Evolutionary conservation across 2,797 vertebrate species (phyloP), one percentile per base, ranked within the genome.

Genomic region (Enteromius fasciolatus): DNA sequence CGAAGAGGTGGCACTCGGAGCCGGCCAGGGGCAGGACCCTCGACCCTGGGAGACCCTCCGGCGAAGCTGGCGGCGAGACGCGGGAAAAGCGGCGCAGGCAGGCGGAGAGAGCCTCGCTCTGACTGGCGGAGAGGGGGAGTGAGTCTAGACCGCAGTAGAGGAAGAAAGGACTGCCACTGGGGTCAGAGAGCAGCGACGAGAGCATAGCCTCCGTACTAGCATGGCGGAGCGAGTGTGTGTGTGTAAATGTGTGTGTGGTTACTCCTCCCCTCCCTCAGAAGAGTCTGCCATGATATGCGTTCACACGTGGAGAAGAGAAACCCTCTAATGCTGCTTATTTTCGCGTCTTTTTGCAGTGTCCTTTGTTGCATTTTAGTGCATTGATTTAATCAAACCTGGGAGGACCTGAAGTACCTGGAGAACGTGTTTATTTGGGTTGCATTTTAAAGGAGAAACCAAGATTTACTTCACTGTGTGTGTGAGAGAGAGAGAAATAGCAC

Each of bases 1-100:
- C 89, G 88, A 90, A 91, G 90, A 46, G 87, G 89, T 83, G 87
- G 85, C 76, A 89, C 92, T 92, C 91, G 92, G 93, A 88, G 94
- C 92, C 91, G 92, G 91, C 90, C 78, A 46, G 93, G 97, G 96
- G 95, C 95, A 95, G 94, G 95, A 97, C 96, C 96, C 97, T 95
- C 96, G 96, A 97, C 96, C 97, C 95, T 92, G 91, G 90, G 94
- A 94, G 95, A 95, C 94, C 96, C 68, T 93, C 93, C 91, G 89
- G 93, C 92, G 91, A 92, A 59, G 93, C 93, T 90, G 89, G 90
- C 91, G 90, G 91, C 88, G 84, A 92, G 90, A 92, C 87, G 87
- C 88, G 87, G 90, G 90, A 93, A 92, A 93, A 81, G 86, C 82
- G 88, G 84, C 87, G 83, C 86, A 84, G 86, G 87, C 91, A 82